These are phyloP conservation scores for Falco concolor DNA, from an alignment of 2,797 vertebrate genomes.

Conservation along the genomic window DNA sequence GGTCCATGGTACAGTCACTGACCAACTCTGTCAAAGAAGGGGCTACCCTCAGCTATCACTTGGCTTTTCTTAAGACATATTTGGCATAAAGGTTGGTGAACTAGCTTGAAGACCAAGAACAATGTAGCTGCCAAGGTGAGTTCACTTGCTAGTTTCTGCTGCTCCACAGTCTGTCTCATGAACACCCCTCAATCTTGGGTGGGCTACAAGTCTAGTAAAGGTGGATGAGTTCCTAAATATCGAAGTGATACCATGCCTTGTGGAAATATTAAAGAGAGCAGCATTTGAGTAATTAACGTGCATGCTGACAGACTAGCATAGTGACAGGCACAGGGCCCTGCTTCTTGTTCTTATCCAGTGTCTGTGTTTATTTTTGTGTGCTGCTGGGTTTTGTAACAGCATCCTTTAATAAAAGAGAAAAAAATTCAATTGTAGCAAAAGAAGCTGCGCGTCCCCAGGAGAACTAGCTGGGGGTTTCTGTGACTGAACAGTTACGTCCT, in stretches of 20 bases:
- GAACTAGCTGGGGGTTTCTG: not conserved
- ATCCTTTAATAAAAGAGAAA: not conserved
- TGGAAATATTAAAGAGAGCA: not conserved
- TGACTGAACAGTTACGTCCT: not conserved
- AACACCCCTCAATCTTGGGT: not conserved
- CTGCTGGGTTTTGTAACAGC: not conserved
- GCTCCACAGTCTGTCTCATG: not conserved
- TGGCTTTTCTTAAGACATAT: not conserved
- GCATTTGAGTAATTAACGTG: not conserved
- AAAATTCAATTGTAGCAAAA: not conserved
- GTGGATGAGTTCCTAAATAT: not conserved
- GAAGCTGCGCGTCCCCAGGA: not conserved
- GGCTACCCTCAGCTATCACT: not conserved
- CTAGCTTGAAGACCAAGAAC: not conserved
- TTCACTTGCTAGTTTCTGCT: not conserved
- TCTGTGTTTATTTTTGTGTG: not conserved
- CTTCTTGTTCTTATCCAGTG: not conserved
- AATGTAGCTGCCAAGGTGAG: fast-evolving
- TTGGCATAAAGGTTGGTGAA: not conserved
- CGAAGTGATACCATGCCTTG: not conserved
- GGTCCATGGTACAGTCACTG: not conserved
- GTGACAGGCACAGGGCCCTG: not conserved
- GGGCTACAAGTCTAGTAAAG: not conserved
- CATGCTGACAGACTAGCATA: not conserved
- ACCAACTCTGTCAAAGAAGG: not conserved